Base-by-base conservation (phyloP, 2,888 invertebrate species). In the Endotricha flammealis region DNA sequence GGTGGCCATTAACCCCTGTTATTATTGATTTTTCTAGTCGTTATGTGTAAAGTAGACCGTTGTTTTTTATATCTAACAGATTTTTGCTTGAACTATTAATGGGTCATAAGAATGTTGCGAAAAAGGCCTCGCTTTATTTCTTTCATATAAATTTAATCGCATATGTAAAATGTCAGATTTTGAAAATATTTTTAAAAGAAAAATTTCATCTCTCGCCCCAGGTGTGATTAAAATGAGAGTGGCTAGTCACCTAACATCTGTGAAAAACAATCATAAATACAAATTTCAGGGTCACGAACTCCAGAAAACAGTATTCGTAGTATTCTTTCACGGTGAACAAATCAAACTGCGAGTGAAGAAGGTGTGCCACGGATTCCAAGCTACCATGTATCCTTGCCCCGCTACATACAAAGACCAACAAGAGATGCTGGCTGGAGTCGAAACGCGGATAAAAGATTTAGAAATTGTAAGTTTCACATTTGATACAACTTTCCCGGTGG, bases 331-430 rank as follows among this genome's bases (percentile, higher is more conserved):
- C 87, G 93, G 93, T 2, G 93, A 93, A 41, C 92, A 93, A 60
- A 88, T 93, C 45, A 92, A 92, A 64, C 74, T 89, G 2, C 87
- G 91, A 37, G 92, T 93, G 11, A 92, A 91, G 73, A 93, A 93
- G 66, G 92, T 93, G 16, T 93, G 93, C 76, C 90, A 92, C 57
- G 93, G 93, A 0, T 94, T 92, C 77, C 90, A 92, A 29, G 93
- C 93, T 0, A 92, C 92, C 0, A 72, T 93, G 42, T 94, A 94
- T 72, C 93, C 92, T 0, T 94, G 93, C 57, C 93, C 93, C 0
- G 92, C 93, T 33, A 91, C 91, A 0, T 91, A 90, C 41, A 88
- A 90, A 39, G 93, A 93, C 42, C 85, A 93, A 39, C 75, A 91
- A 41, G 92, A 93, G 41, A 93, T 93, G 92, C 77, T 91, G 13